Evolutionary conservation across 1,140 invertebrate species (phyloP).

Genomic region (Varroa destructor): DNA sequence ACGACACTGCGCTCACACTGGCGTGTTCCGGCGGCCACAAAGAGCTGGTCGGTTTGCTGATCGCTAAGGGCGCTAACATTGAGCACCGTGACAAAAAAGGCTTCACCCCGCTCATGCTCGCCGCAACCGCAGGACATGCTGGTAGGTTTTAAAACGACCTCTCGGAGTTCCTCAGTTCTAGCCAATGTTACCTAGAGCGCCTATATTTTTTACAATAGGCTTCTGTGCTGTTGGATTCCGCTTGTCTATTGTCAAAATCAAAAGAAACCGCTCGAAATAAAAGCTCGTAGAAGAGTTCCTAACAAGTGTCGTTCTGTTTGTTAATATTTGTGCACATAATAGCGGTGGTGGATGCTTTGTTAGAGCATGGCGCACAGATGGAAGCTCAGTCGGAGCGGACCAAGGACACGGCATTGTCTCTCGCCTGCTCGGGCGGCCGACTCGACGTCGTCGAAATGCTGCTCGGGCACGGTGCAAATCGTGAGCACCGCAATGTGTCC

Average conservation of each 20-base stretch:
- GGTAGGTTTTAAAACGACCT: conserved; percentile 7
- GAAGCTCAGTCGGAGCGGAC: conserved; percentile 97
- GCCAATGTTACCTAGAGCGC: too few relatives aligned
- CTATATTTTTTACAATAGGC: too few relatives aligned
- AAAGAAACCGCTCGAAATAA: too few relatives aligned
- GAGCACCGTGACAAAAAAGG: conserved; percentile 98
- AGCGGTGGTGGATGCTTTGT: conserved; percentile 77
- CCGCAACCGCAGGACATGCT: conserved; percentile 90
- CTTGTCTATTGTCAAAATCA: too few relatives aligned
- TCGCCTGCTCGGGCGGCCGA: conserved; percentile 90
- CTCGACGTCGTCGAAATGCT: conserved; percentile 78
- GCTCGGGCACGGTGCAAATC: conserved; percentile 72
- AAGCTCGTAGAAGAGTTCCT: too few relatives aligned
- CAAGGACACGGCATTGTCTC: conserved; percentile 91
- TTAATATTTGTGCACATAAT: too few relatives aligned
- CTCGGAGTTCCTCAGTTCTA: too few relatives aligned
- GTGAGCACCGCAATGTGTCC: conserved; percentile 96
- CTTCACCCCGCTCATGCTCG: conserved; percentile 90
- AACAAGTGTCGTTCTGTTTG: too few relatives aligned
- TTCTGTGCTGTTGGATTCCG: too few relatives aligned
- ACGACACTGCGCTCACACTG: conserved; percentile 90
- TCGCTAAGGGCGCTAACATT: conserved; percentile 79
- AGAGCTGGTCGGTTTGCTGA: conserved; percentile 77
- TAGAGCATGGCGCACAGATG: conserved; percentile 83
- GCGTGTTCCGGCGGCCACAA: conserved; percentile 94